Percentiles rank a stretch among this genome's conserved stretches.
Evolutionary conservation across 1,140 invertebrate genomes (phyloP).

Genomic region (Drosophila sproati): DNA sequence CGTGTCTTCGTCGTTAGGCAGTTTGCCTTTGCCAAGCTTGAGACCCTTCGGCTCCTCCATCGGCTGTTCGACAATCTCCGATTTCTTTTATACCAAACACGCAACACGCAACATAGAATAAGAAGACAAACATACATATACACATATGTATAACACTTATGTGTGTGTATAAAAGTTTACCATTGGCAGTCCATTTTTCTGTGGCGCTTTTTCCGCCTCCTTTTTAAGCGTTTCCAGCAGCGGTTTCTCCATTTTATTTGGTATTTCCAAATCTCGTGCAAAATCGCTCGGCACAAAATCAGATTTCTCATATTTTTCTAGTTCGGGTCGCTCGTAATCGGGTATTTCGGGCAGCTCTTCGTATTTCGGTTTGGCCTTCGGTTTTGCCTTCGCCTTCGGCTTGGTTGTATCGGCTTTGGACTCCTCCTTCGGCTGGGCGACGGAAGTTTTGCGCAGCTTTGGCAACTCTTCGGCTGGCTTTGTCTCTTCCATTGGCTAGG

Average conservation of each 20-base stretch:
- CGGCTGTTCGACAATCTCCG: slow-evolving; percentile 39
- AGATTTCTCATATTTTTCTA: slow-evolving; percentile 87
- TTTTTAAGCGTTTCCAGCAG: slow-evolving; percentile 59
- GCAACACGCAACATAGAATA: slow-evolving; percentile 12
- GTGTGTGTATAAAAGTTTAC: slow-evolving; percentile 37
- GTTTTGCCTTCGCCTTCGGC: slow-evolving; percentile 85
- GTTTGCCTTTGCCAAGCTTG: slow-evolving; percentile 78
- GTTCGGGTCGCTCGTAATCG: slow-evolving; percentile 87
- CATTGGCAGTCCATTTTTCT: slow-evolving; percentile 75
- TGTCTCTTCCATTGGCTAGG: slow-evolving; percentile 56
- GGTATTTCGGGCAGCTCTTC: slow-evolving; percentile 91
- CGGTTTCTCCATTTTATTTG: slow-evolving; percentile 82
- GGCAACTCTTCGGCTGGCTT: slow-evolving; percentile 75
- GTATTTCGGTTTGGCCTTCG: slow-evolving; percentile 86
- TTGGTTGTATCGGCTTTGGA: slow-evolving; percentile 76
- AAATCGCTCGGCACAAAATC: slow-evolving; percentile 78
- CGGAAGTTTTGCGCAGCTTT: slow-evolving; percentile 79
- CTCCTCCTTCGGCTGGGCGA: slow-evolving; percentile 68
- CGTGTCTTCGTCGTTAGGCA: slow-evolving; percentile 64
- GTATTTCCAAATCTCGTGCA: slow-evolving; percentile 70
- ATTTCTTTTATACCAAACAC: slow-evolving; percentile 50
- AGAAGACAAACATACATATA: slow-evolving; percentile 3
- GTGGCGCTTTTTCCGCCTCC: slow-evolving; percentile 36
- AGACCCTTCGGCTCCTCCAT: slow-evolving; percentile 59
- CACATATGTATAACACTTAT: slow-evolving; percentile 1